Evolutionary conservation across 2,113 vertebrate genomes (phyloP).

Genomic region (Alaudala cheleensis): DNA sequence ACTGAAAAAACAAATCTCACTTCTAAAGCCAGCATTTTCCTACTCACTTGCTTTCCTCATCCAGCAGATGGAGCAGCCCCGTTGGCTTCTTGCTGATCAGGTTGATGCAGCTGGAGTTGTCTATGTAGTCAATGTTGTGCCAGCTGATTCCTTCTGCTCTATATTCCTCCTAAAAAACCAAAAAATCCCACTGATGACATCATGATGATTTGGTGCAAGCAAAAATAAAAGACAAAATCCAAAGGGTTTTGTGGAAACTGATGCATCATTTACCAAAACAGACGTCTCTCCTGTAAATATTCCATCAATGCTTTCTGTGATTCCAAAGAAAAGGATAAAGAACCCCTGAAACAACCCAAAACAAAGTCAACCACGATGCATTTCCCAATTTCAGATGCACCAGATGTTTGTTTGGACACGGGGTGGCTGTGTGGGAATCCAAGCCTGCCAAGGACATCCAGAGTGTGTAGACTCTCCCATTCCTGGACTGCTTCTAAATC

Average conservation of each 20-base stretch:
- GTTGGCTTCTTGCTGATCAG: constrained; percentile 99
- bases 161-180: constrained; percentile 88
- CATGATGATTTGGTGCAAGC: neutral
- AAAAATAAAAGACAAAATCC: neutral
- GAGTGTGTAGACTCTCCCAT: rapidly evolving
- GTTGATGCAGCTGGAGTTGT: constrained; percentile 95
- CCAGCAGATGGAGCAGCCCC: constrained; percentile 94
- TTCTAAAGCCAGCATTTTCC: neutral
- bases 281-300: neutral
- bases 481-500: neutral
- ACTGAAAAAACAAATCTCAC: neutral
- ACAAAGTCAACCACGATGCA: rapidly evolving
- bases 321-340: neutral
- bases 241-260: neutral
- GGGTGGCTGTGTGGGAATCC: neutral
- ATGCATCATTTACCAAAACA: neutral
- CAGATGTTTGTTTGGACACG: rapidly evolving
- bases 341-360: neutral
- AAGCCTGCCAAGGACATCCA: rapidly evolving
- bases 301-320: neutral
- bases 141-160: constrained; percentile 93
- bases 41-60: constrained; percentile 99
- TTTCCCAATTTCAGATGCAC: neutral
- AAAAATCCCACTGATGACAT: neutral
- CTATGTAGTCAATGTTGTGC: constrained; percentile 96